Evolutionary conservation across 64 coral and sea anemone genomes (phyloP), one percentile per base, ranked within the genome.

Genomic region (Stichodactyla mertensii): DNA sequence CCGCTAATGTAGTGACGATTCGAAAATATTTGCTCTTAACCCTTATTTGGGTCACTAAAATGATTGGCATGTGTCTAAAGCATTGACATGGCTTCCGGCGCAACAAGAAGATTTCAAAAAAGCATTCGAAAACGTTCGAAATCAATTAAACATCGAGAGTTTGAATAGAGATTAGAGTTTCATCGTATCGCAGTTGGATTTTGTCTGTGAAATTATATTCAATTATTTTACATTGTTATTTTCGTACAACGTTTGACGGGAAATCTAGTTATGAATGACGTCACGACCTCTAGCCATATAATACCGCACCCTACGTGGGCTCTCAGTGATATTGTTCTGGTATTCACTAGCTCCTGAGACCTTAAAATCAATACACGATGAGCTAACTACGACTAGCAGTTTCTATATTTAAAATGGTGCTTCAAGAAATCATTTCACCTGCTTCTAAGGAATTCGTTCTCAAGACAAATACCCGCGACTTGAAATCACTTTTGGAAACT

Each of bases 401-500:
- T 81, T 81, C 78, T 52, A 81, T 19, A 81, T 74, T 27, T 51
- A 81, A 81, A 18, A 81, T 81, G 78, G 78, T 81, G 52, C 36
- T 81, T 15, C 78, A 81, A 55, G 78, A 81, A 20, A 52, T 20
- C 18, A 81, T 81, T 20, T 16, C 13, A 19, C 52, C 78, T 4
- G 4, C 78, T 6, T 81, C 78, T 6, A 81, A 55, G 16, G 83
- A 85, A 4, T 85, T 85, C n/a, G 23, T 85, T 16, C 55, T 85
- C 5, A 85, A 85, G 15, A 61, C 83, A 16, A 45, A 59, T 13
- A 64, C 20, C 19, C 55, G 55, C 16, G 83, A 85, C 8, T 62
- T 85, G 19, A 85, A 85, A 85, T 52, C 83, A 51, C 60, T 84
- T 22, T 24, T 82, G 9, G 83, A 88, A 85, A 60, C 11, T 88